These are phyloP conservation scores for Lagorchestes hirsutus DNA, from an alignment of 2,797 vertebrate species.

Conservation along the genomic window DNA sequence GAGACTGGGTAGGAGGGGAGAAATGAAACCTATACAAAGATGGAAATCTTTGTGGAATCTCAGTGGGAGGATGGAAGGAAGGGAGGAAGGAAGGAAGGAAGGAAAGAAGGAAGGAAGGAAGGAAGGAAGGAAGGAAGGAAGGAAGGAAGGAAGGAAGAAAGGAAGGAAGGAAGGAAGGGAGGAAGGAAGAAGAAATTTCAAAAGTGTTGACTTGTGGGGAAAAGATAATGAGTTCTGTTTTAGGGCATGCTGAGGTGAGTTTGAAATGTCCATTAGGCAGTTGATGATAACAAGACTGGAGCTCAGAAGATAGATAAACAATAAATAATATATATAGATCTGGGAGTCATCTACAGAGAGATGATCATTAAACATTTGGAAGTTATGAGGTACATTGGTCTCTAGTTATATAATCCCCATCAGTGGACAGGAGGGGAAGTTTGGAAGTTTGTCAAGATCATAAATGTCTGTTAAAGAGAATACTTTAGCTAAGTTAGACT, in stretches of 20 bases:
- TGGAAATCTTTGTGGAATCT: background rate
- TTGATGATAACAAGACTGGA: background rate
- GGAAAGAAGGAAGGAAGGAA: no score
- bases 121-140: no score
- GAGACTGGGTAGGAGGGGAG: background rate
- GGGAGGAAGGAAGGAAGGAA: no score
- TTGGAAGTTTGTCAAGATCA: background rate
- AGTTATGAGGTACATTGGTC: background rate
- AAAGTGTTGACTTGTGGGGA: background rate
- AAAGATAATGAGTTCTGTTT: background rate
- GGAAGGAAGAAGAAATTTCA: background rate
- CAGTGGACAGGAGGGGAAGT: background rate
- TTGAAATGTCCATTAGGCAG: background rate
- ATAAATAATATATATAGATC: background rate
- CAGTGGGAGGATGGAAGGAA: no score
- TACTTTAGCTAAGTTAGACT: background rate
- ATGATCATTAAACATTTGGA: background rate
- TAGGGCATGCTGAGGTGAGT: background rate
- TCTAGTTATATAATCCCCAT: background rate
- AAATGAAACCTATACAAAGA: background rate
- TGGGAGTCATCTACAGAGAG: background rate
- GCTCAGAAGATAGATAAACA: background rate
- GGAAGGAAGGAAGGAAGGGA: no score
- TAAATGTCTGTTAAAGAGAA: background rate
- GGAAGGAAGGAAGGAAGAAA: no score